Percentiles rank a stretch among this genome's conserved stretches.
Evolutionary conservation across 2,113 vertebrate species (phyloP).

Genomic region (Scomber japonicus): DNA sequence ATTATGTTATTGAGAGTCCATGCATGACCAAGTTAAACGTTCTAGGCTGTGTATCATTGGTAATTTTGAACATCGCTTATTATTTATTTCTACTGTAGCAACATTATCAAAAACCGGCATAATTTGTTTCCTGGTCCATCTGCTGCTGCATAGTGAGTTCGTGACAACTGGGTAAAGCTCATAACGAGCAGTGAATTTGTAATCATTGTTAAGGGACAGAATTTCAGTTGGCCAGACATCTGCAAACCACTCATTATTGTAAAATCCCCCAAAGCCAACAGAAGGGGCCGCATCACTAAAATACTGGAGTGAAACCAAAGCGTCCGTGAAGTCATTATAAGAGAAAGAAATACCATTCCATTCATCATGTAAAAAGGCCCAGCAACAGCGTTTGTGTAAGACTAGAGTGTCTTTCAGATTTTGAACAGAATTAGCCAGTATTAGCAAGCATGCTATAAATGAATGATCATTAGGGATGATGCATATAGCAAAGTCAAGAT

Average conservation of each 20-base stretch:
- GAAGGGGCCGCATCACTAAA: background rate
- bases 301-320: background rate
- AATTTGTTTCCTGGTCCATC: background rate
- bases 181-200: background rate
- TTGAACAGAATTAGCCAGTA: no score
- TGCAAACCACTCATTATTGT: background rate
- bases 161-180: background rate
- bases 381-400: no score
- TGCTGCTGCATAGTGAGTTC: background rate
- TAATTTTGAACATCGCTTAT: background rate
- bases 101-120: background rate
- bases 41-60: background rate
- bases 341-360: no score
- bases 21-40: background rate
- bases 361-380: no score
- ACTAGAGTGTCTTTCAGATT: no score
- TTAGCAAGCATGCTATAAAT: no score
- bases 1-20: no score
- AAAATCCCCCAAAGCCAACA: background rate
- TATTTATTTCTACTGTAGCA: background rate
- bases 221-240: conserved; percentile 9
- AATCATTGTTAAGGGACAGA: background rate
- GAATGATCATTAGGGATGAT: no score
- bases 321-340: no score
- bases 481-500: no score